Evolutionary conservation across 2,888 invertebrate species (phyloP).

Genomic region (Eupeodes luniger): DNA sequence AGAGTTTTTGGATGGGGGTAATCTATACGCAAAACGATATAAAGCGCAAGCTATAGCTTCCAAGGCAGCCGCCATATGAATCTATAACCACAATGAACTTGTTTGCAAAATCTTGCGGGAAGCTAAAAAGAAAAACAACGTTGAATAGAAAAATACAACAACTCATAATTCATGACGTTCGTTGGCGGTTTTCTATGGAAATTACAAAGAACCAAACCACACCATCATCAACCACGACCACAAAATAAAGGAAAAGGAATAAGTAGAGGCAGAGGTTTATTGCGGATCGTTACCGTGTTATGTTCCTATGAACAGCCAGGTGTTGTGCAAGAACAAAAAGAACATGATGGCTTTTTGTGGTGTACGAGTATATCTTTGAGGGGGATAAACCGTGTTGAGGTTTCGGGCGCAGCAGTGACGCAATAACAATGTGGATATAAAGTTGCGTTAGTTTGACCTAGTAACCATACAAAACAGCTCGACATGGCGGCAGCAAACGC

Average conservation of each 20-base stretch:
- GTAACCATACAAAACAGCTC: neutral
- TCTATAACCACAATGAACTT: constrained; percentile 41
- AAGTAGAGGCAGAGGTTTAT: neutral
- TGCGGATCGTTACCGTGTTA: neutral
- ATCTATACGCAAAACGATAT: constrained; percentile 29
- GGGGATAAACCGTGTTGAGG: constrained; percentile 23
- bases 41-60: constrained; percentile 3
- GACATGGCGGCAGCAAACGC: too few relatives aligned
- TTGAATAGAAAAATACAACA: neutral
- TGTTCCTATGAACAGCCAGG: constrained; percentile 15
- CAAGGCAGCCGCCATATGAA: constrained; percentile 4
- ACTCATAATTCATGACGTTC: constrained; percentile 1
- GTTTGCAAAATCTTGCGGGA: constrained; percentile 27
- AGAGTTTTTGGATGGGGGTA: neutral
- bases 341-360: constrained; percentile 10
- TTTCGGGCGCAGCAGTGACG: constrained; percentile 26
- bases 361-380: constrained; percentile 16
- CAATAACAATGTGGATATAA: constrained; percentile 10
- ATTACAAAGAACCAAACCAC: neutral
- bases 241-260: neutral
- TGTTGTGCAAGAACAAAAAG: constrained; percentile 26
- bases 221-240: constrained; percentile 2
- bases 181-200: neutral
- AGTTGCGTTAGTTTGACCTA: constrained; percentile 43
- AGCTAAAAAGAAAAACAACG: neutral